Evolutionary conservation across 2,888 invertebrate species (phyloP).

Genomic region (Junonia oenone): DNA sequence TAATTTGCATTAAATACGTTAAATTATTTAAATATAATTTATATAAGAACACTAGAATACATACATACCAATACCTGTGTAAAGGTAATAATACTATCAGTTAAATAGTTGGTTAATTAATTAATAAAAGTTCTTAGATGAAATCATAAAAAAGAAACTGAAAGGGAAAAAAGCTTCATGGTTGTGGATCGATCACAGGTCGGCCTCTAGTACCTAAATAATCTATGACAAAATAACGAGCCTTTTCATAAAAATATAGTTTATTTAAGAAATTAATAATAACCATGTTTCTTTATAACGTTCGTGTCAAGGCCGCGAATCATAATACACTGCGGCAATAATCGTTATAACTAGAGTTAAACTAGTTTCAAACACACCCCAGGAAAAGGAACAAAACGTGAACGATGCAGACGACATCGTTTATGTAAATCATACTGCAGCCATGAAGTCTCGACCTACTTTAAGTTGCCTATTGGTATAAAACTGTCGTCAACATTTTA

Average conservation of each 20-base stretch:
- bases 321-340: not conserved
- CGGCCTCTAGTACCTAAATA: too few relatives aligned
- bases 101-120: too few relatives aligned
- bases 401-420: conserved; percentile 50
- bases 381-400: conserved; percentile 28
- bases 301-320: conserved; percentile 4
- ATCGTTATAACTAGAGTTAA: conserved; percentile 12
- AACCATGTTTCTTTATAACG: not conserved
- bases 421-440: conserved; percentile 56
- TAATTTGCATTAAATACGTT: too few relatives aligned
- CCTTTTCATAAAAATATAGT: not conserved
- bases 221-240: too few relatives aligned
- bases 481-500: not conserved
- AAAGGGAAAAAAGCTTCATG: too few relatives aligned
- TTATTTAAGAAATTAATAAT: not conserved
- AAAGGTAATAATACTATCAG: too few relatives aligned
- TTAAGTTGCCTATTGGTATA: conserved; percentile 1
- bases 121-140: too few relatives aligned
- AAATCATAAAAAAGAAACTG: too few relatives aligned
- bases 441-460: conserved; percentile 17
- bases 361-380: conserved; percentile 10
- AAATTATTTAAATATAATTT: too few relatives aligned
- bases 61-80: too few relatives aligned
- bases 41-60: too few relatives aligned
- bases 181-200: too few relatives aligned